Evolutionary conservation across 2,888 invertebrate species (phyloP).

Genomic region (Tryphoninae sp.): DNA sequence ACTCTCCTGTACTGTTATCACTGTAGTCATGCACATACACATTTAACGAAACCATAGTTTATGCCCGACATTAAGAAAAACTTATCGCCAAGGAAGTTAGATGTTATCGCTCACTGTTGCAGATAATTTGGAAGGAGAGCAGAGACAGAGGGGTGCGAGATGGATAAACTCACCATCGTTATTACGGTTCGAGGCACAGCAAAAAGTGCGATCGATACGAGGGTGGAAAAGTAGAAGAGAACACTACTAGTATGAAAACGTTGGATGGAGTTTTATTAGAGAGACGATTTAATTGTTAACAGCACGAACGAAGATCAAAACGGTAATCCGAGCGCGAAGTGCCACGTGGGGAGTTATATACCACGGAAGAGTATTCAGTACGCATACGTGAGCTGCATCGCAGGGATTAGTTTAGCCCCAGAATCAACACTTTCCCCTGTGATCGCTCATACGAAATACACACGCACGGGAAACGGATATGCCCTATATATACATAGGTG

Average conservation of each 20-base stretch:
- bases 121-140: not conserved
- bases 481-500: conserved; percentile 22
- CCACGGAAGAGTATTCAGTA: conserved; percentile 74
- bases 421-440: conserved; percentile 71
- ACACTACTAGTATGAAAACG: not conserved
- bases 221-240: not conserved
- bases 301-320: conserved; percentile 68
- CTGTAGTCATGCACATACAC: not conserved
- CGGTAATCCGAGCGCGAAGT: conserved; percentile 66
- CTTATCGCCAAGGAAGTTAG: not conserved
- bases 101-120: not conserved
- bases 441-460: conserved; percentile 15
- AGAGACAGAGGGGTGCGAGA: not conserved
- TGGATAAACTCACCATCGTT: conserved; percentile 32
- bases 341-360: conserved; percentile 75
- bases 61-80: not conserved
- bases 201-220: not conserved
- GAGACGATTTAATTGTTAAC: not conserved
- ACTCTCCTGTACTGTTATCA: not conserved
- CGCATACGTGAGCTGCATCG: conserved; percentile 73
- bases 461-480: not conserved
- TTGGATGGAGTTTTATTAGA: not conserved
- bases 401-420: conserved; percentile 59
- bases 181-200: not conserved
- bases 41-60: not conserved